These are phyloP conservation scores for Hydropsyche tenuis DNA, from an alignment of 1,140 invertebrate species.

Conservation along the genomic window DNA sequence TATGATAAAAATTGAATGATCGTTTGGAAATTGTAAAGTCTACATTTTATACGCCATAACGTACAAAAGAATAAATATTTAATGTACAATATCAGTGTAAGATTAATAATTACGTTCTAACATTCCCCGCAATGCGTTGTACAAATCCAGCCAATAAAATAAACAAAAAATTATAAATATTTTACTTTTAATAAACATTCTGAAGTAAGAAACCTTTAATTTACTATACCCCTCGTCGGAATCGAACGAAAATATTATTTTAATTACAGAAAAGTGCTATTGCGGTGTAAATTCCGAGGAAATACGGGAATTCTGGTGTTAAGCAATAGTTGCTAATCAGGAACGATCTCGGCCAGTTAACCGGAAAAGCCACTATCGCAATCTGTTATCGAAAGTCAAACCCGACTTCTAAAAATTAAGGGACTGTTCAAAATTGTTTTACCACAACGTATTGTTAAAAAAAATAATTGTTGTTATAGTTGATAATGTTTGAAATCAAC, in stretches of 20 bases:
- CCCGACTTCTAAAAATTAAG: constrained; percentile 31
- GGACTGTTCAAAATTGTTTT: background rate
- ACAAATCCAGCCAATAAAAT: constrained; percentile 17
- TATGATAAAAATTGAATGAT: background rate
- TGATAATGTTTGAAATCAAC: background rate
- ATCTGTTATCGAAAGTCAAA: constrained; percentile 41
- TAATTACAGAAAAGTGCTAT: background rate
- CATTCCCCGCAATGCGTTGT: constrained; percentile 16
- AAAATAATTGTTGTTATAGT: background rate
- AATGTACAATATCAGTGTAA: background rate
- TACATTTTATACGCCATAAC: constrained; percentile 37
- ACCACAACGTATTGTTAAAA: constrained; percentile 13
- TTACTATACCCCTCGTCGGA: too few relatives aligned
- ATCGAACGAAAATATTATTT: too few relatives aligned
- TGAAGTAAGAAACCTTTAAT: background rate
- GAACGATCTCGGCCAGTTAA: constrained; percentile 39
- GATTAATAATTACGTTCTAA: background rate
- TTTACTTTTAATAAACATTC: constrained; percentile 21
- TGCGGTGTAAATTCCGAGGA: constrained; percentile 35
- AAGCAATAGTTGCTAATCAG: constrained; percentile 29
- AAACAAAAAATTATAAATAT: constrained; percentile 16
- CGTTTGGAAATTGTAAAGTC: constrained; percentile 21
- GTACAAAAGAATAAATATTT: constrained; percentile 28
- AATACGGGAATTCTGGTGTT: constrained; percentile 27
- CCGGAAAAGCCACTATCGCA: constrained; percentile 43